These are phyloP conservation scores for Mionectes olivaceus DNA, from an alignment of 2,797 vertebrate species.

Conservation along the genomic window DNA sequence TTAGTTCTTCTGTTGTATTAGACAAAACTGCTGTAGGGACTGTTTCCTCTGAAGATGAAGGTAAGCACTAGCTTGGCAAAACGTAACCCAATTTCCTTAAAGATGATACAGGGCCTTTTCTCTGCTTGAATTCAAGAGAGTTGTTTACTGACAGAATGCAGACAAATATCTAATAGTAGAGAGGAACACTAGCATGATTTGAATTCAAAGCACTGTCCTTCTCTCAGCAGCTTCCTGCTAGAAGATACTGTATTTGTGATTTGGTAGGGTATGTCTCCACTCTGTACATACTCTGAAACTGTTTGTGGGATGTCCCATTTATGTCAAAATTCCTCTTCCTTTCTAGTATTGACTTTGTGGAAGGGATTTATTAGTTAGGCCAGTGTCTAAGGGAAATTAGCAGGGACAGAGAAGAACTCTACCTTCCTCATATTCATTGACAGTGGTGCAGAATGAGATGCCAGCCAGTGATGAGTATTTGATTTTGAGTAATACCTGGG, in stretches of 20 bases:
- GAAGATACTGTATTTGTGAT: not conserved
- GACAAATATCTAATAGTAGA: not conserved
- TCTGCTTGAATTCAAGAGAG: not conserved
- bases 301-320: not conserved
- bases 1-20: not conserved
- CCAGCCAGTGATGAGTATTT: not conserved
- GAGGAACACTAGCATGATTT: not conserved
- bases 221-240: not conserved
- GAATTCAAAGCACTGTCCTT: not conserved
- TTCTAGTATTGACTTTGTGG: not conserved
- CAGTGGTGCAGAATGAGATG: not conserved
- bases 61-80: not conserved
- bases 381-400: not conserved
- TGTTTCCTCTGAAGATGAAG: not conserved
- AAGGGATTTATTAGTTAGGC: not conserved
- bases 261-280: not conserved
- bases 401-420: not conserved
- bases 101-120: not conserved
- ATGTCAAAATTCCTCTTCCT: not conserved
- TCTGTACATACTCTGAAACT: not conserved
- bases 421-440: not conserved
- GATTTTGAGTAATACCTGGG: not conserved
- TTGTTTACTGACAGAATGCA: not conserved
- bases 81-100: not conserved
- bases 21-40: not conserved